Conservation (phyloP, 2,797 vertebrate genomes). For the Erethizon dorsatum region DNA sequence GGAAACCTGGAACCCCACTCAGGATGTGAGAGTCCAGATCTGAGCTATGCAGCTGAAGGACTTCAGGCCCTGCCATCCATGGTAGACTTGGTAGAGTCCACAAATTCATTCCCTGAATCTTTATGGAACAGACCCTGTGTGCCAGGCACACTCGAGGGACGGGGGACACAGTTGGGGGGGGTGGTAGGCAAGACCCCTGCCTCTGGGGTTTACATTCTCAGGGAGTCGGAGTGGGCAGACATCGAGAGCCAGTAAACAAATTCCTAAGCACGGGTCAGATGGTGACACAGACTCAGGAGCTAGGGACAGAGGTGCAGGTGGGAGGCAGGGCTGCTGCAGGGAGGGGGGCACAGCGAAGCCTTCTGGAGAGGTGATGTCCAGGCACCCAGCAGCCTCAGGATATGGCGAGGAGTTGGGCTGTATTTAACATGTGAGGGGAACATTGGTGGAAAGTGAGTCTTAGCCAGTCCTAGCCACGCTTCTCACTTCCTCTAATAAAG, state of each 20-base stretch:
- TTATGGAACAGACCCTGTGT: too few species aligned
- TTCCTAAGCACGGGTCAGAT: background rate
- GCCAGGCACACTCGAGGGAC: background rate
- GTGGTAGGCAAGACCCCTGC: background rate
- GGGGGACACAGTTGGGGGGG: background rate
- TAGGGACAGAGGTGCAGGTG: background rate
- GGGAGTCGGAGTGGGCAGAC: background rate
- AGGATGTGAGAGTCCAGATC: background rate
- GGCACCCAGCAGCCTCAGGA: background rate
- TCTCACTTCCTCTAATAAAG: background rate
- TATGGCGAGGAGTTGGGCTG: background rate
- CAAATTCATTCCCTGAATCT: background rate
- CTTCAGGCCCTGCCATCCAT: background rate
- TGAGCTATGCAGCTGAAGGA: background rate
- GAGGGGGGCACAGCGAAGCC: accelerated
- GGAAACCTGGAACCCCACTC: background rate
- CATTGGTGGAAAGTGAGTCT: background rate
- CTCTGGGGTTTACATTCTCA: background rate
- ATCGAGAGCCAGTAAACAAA: background rate
- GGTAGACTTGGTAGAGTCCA: background rate
- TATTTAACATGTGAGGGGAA: background rate
- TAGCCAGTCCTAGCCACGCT: background rate
- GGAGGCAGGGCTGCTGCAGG: background rate
- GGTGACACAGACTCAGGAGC: background rate
- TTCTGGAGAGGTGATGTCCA: background rate